These are phyloP conservation scores for Saguinus imperator DNA, from an alignment of 2,113 vertebrate genomes.

Conservation along the genomic window DNA sequence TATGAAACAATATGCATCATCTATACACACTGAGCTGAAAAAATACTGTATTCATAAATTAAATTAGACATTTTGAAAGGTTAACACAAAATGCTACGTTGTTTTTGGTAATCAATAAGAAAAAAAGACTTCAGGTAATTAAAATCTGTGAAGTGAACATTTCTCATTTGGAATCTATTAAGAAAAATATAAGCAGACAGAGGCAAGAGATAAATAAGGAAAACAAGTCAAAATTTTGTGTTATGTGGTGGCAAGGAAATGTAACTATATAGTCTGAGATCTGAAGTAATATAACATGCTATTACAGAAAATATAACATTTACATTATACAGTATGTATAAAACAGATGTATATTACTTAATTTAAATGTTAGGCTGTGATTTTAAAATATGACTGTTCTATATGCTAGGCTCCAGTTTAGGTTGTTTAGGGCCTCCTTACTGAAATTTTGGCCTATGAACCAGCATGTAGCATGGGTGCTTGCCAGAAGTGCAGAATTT, in stretches of 20 bases:
- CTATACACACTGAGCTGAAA: conserved; percentile 62
- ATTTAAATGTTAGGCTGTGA: neutral
- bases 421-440: neutral
- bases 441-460: neutral
- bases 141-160: conserved; percentile 81
- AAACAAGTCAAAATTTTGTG: conserved; percentile 60
- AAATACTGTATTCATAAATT: conserved; percentile 77
- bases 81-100: conserved; percentile 79
- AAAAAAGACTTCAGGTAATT: conserved; percentile 83
- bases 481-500: neutral
- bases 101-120: conserved; percentile 77
- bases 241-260: conserved; percentile 4
- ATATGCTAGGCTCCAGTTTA: neutral
- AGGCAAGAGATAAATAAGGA: conserved; percentile 75
- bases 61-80: conserved; percentile 83
- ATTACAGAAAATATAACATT: conserved; percentile 4
- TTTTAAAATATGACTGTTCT: neutral
- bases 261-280: neutral
- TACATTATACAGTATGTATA: neutral
- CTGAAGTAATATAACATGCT: conserved; percentile 15
- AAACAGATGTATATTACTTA: neutral
- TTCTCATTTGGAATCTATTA: conserved; percentile 74
- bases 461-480: neutral
- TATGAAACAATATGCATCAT: conserved; percentile 55
- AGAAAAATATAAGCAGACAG: conserved; percentile 67